Evolutionary conservation across 2,113 vertebrate genomes (phyloP).

Genomic region (Anhinga anhinga): DNA sequence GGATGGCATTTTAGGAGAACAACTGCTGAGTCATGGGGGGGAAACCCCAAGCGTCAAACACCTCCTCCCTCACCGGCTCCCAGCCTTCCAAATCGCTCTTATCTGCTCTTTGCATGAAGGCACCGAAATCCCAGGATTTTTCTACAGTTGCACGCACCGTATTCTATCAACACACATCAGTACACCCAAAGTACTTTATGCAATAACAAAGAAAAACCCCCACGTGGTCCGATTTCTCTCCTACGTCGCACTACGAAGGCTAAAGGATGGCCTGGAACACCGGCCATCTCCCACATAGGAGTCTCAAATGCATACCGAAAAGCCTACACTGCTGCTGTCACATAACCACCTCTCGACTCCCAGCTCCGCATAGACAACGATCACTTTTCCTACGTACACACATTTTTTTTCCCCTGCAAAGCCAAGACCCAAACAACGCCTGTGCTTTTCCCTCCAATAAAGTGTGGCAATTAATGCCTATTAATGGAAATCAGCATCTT

Average conservation of each 20-base stretch:
- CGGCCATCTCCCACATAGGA: accelerated
- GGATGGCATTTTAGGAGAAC: background rate
- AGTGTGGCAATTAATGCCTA: background rate
- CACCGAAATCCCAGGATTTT: background rate
- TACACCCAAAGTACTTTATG: accelerated
- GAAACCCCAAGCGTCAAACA: background rate
- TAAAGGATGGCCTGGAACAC: no score
- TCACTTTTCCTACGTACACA: background rate
- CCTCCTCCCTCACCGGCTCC: background rate
- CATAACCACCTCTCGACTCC: background rate
- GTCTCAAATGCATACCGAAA: background rate
- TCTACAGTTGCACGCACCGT: background rate
- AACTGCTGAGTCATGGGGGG: background rate
- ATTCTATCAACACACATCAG: background rate
- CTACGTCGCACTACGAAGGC: accelerated
- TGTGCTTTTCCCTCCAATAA: no score
- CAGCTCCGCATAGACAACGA: accelerated
- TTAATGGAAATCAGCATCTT: background rate
- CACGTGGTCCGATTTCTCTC: background rate
- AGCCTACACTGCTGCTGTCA: background rate
- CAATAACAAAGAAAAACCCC: background rate
- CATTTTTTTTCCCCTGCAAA: background rate
- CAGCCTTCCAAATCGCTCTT: background rate
- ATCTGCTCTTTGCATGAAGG: accelerated
- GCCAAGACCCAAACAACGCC: background rate